Percentiles rank a stretch among this genome's conserved stretches.
phyloP scores from a whole-genome alignment of 2,113 vertebrate genomes.

The Crotophaga sulcirostris region DNA sequence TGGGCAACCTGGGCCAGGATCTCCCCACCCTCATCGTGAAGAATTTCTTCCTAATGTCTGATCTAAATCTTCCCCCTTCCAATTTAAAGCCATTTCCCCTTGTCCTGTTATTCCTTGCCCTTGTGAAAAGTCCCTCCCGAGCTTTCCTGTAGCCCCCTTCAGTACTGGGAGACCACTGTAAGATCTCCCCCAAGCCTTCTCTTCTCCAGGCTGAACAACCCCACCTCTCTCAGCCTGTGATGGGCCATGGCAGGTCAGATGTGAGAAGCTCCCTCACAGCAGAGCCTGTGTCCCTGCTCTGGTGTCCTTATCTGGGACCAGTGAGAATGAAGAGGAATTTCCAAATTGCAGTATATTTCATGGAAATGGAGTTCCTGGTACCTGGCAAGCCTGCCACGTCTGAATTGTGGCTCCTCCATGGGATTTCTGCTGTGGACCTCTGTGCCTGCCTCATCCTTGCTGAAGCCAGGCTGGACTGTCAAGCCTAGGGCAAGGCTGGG shows the following conservation, averaged over 20 bases:
- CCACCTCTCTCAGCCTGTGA: too few species aligned
- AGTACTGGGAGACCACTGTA: too few species aligned
- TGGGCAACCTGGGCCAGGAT: too few species aligned
- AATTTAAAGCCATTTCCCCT: too few species aligned
- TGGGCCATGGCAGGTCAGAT: background rate
- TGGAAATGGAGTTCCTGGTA: background rate
- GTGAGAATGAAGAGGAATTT: background rate
- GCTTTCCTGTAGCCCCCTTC: too few species aligned
- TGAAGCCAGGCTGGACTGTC: background rate
- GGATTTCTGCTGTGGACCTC: background rate
- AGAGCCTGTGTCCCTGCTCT: background rate
- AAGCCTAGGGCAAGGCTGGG: background rate
- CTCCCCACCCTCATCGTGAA: too few species aligned
- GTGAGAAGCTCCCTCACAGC: background rate
- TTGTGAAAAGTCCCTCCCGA: too few species aligned
- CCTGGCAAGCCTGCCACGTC: background rate
- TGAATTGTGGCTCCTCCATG: background rate
- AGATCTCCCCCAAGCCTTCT: too few species aligned
- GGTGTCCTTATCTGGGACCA: background rate
- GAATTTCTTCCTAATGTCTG: too few species aligned
- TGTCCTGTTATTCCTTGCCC: too few species aligned
- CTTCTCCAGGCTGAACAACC: too few species aligned
- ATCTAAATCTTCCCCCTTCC: too few species aligned
- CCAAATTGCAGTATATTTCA: background rate
- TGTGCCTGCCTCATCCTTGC: background rate